Conservation (phyloP, 2,888 invertebrate species). For the Mythimna albipuncta region DNA sequence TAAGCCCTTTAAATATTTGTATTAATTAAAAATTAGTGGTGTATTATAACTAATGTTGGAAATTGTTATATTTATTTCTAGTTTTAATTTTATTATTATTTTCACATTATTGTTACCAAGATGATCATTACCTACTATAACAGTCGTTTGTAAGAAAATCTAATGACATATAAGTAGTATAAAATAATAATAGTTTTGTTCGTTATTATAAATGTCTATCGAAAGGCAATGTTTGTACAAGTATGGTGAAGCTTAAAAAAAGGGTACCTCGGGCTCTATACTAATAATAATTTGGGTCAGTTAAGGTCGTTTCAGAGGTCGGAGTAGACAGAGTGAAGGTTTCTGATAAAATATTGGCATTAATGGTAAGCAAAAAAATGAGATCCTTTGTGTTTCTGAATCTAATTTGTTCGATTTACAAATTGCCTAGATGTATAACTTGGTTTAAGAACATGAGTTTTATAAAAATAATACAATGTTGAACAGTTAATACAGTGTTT, state of each 20-base stretch:
- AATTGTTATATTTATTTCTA: too few species aligned
- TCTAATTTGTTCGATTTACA: neutral
- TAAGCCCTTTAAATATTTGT: too few species aligned
- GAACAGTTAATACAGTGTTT: too few species aligned
- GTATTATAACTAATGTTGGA: too few species aligned
- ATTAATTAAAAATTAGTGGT: too few species aligned
- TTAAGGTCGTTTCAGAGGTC: neutral
- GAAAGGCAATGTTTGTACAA: neutral
- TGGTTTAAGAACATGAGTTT: neutral
- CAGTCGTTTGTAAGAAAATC: neutral
- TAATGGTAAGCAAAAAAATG: neutral
- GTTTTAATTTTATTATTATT: too few species aligned
- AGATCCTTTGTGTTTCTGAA: neutral
- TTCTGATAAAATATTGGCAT: neutral
- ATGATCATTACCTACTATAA: neutral
- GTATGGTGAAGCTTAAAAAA: neutral
- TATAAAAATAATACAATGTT: too few species aligned
- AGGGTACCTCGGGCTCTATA: neutral
- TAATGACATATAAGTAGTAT: neutral
- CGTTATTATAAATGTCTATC: neutral
- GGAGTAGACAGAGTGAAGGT: neutral
- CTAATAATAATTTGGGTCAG: neutral
- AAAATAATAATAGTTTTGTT: neutral
- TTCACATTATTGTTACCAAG: neutral
- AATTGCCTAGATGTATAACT: slow-evolving; percentile 3